Evolutionary conservation across 1,140 invertebrate genomes (phyloP), one percentile per base, ranked within the genome.

Genomic region (Danaus melanippus): DNA sequence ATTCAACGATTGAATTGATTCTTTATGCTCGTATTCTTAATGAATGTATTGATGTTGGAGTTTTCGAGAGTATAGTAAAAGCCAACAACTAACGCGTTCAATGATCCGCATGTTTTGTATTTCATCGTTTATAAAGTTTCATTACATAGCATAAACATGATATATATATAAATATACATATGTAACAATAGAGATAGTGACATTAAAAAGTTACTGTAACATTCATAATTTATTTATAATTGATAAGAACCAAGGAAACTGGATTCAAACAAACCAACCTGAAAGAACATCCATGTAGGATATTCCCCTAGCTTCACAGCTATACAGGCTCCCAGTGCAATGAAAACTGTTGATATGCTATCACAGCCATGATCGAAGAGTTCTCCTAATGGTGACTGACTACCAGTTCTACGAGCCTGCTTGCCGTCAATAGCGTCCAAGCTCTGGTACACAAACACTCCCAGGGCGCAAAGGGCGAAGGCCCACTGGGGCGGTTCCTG

Each of bases 351-450:
- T 12, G 95, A 96, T 79, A 97, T 92, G 12, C 97, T 98, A 88
- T 99, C 98, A 89, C 98, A 99, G 66, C 98, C 98, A 90, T 99
- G 98, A 89, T 99, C 98, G 88, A 99, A 99, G 4, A 99, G 90
- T 90, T 99, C 98, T 1, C 98, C 98, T 11, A 99, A 88, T 0
- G 98, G 97, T 40, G 94, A 94, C 56, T 94, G 96, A 50, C 94
- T 94, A 45, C 94, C 93, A 12, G 98, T 99, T 74, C 98, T 90
- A 57, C 98, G 90, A 0, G 98, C 98, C 88, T 99, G 98, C 88
- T 99, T 99, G n/a, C 98, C 98, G 89, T 99, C 98, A 56, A 97
- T 97, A 10, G 98, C 98, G 89, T 99, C 98, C 62, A 99, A 89
- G 72, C 97, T 98, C 89, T 99, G 98, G 88, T 99, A 99, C 50